Evolutionary conservation across 2,888 invertebrate genomes (phyloP), one percentile per base, ranked within the genome.

Genomic region (Cyrtodaria siliqua): DNA sequence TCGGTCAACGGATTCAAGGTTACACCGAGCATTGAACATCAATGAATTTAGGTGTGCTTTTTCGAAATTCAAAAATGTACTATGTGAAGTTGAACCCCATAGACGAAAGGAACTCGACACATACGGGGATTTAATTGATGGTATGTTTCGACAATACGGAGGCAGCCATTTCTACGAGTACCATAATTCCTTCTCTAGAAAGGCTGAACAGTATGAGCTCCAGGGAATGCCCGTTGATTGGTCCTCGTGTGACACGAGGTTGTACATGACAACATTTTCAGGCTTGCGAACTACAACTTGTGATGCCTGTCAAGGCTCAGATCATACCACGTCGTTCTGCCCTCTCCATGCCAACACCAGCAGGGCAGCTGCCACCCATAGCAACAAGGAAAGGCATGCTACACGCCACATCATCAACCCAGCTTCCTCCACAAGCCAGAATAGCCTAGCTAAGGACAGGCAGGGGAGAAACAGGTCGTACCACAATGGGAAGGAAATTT

Each of bases 121-220:
- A 6, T 44, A 33, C 12, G n/a, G 4, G 33, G 33, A 44, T 44
- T 33, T 44, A 20, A 20, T 20, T 18, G 33, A 33, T 38, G 20
- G 40, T 2, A 40, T 18, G 23, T 33, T 23, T 40, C 57, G 20
- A 8, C 18, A 33, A 57, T 57, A 33, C 24, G 4, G 20, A 4
- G 18, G 57, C 4, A 33, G 12, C 3, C 29, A 57, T 33, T 57
- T 57, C 18, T 57, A 57, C 18, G 57, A 57, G 20, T 57, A 57
- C 23, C 55, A 55, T 18, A 26, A 14, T 14, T 9, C 33, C 2
- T 57, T 57, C 57, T 57, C 40, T 20, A 57, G 57, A 14, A 57
- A 57, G 29, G 26, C 57, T 3, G 57, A 29, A 14, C 44, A 44
- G 20, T 44, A 44, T 16, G 44, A 44, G 20, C 44, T 44, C n/a